Evolutionary conservation across 1,140 invertebrate species (phyloP), one percentile per base, ranked within the genome.

Genomic region (Riptortus pedestris): DNA sequence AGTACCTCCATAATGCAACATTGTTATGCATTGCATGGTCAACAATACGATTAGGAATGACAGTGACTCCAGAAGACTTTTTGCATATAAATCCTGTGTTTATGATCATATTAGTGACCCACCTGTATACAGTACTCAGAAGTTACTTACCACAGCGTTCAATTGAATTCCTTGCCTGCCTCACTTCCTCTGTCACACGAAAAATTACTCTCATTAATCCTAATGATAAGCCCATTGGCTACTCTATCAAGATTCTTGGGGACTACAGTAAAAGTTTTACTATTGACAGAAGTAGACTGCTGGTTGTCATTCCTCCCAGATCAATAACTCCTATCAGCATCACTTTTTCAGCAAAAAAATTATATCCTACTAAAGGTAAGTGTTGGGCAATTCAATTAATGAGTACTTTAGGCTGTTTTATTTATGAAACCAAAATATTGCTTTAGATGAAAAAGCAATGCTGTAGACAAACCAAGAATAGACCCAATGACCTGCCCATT

Each of bases 41-140:
- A 31, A 69, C 67, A 29, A 70, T 79, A 33, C 71, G 73, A n/a
- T 66, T 76, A 5, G 74, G 75, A 18, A 74, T 74, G 29, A 65
- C 70, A 2, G 68, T 78, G 18, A 68, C 67, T 27, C 74, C 76
- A 0, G 62, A 62, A 22, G 70, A 74, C 12, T 71, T 78, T 16
- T 59, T 72, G 1, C 52, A 69, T 28, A 70, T 74, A 3, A 75
- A 74, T 63, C 64, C 65, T 33, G 64, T 77, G 1, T 69, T 75
- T 27, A 74, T 77, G 68, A 51, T 77, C 14, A 72, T 78, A 66
- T 64, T 77, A 12, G 63, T 73, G 5, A 55, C 59, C 11, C 75
- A 77, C 68, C 66, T 79, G 4, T 76, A 73, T 59, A 65, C 72
- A 38, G 70, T 69, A 16, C 60, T 78, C 0, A 73, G 74, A 9